Base-by-base conservation (phyloP, 1,140 invertebrate genomes). In the Oryctes rhinoceros region DNA sequence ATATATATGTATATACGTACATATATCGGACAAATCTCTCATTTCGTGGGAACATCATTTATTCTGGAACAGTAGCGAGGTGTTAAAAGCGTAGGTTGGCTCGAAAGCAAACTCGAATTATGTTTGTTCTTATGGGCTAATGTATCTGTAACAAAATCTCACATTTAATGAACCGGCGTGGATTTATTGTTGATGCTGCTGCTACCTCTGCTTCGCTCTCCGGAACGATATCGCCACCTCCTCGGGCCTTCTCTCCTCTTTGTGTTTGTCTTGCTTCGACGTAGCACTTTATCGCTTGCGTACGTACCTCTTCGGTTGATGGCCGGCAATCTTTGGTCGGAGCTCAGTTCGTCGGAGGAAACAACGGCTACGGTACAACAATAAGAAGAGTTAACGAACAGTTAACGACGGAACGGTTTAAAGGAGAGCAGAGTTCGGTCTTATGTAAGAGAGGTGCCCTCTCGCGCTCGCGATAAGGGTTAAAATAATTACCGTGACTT, bases 91-190 rank as follows among this genome's bases (percentile, higher is more conserved):
- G 82, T 83, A 82, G 83, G 81, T 79, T 71, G 82, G 77, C 78
- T 59, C 81, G 80, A 78, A 80, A 80, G 82, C 83, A 81, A 82
- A 79, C 81, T 84, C 81, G 83, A 83, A 83, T 84, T 84, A 84
- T 84, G 83, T 84, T 84, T 84, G 83, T 84, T 84, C 83, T 84
- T 84, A 83, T 80, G 81, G 53, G 83, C 83, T 84, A 83, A 84
- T 84, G 83, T 84, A 84, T 84, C 83, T 84, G 83, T 83, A 81
- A 83, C 81, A 82, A 83, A 83, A 84, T 84, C 83, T 84, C 82
- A 59, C 53, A 59, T 84, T 84, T 84, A 84, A 84, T 84, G 83
- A 84, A 82, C 78, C 53, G 53, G 53, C 18, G 53, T 59, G 53
- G 78, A 79, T 79, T 79, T 79, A 79, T 79, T 79, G 78, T 59